Base-by-base conservation (phyloP, 2,113 vertebrate species). In the Phalacrocorax aristotelis region DNA sequence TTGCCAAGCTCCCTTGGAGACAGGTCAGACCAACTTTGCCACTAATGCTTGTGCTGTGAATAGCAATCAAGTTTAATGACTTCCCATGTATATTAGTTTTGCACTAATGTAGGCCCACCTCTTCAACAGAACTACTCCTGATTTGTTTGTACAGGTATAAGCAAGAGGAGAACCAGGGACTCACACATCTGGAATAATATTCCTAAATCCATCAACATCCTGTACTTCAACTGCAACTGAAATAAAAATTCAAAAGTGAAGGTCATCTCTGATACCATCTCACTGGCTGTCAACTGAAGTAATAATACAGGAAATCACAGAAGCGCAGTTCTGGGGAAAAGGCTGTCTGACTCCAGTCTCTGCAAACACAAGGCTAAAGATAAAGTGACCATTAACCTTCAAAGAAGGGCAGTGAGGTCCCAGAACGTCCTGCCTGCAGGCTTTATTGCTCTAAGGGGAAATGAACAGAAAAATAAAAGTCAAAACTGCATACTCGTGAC, bases 381-480 rank as follows among this genome's bases (percentile, higher is more conserved):
- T 95, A 96, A 97, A 95, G 80, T 75, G 92, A 96, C 85, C 85
- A 86, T 92, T 93, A 96, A 94, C 94, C 83, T 95, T 90, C 93
- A 92, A 64, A 94, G 76, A 75, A 96, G 85, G 79, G 52, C 96
- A 95, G 22, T 23, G 60, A 75, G 83, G 62, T 87, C 93, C 84
- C 93, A 90, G 42, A 78, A 90, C 19, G 75, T 96, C 93, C 91
- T 86, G 89, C 61, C 87, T 92, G 64, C 64, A 75, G 76, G 76
- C 48, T 92, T 81, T 88, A 89, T 68, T 87, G 80, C 52, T 86
- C 84, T 71, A 74, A 90, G 52, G 54, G 87, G 84, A 95, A 91
- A 89, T 34, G 61, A 89, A 76, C 25, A 83, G 89, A 93, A 94
- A 94, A 95, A 94, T 69, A 79, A 42, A 72, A 89, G 49, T 80